Base-by-base conservation (phyloP, 1,140 invertebrate species). In the Ceratosolen fusciceps region DNA sequence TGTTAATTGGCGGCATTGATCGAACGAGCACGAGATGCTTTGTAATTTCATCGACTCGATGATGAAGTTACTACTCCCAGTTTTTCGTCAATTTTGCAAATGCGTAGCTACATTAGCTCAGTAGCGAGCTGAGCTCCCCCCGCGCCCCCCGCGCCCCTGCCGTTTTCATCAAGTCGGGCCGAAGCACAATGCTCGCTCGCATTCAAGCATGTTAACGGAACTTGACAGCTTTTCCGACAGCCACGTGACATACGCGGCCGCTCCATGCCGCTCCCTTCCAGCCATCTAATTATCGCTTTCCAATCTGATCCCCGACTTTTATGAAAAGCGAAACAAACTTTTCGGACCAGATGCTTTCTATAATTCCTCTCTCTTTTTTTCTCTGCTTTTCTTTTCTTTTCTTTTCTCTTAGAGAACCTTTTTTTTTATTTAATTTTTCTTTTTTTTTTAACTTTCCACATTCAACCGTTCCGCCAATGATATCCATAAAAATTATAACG, bases 181-280 rank as follows among this genome's bases (percentile, higher is more conserved):
- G 68, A 68, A 8, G 24, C 24, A 24, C 10, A n/a, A 26, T 71
- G 49, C 77, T 79, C 81, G 80, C 79, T 79, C 81, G 80, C 79
- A 65, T 79, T 75, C 74, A 74, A 77, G 77, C 80, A 70, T 77
- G 84, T 80, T 85, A 88, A 89, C 87, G 84, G 84, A 81, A 80
- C 80, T 83, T 88, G 89, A 90, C 88, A 90, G 88, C 83, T 88
- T 84, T 85, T 83, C 83, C 88, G 88, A 89, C 87, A 88, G 87
- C 84, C 85, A 83, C 85, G 85, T 88, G 87, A 90, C 88, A 84
- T 89, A 83, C 88, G 88, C 83, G 87, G 88, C 85, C 82, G 86
- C 86, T 80, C 83, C 85, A 24, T 49, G 83, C 85, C 82, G 86
- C 86, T 80, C 83, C 85, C 24, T 49, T 82, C 72, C 81, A 83